Evolutionary conservation across 1,140 invertebrate genomes (phyloP).

Genomic region (Chrysomallon squamiferum): DNA sequence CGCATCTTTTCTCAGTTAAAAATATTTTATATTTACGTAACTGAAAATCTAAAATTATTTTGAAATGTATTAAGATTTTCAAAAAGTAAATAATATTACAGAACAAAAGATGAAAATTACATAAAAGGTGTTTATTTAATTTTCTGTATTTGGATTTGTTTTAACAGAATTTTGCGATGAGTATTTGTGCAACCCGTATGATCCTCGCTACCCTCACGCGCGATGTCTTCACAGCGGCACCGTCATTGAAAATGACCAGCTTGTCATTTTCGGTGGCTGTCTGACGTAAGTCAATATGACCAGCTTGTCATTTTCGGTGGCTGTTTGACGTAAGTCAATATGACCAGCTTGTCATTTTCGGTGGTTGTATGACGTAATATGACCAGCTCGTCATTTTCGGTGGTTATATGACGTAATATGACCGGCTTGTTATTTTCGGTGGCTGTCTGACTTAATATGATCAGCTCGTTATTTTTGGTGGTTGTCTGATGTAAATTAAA

Average conservation of each 20-base stretch:
- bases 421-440: constrained; percentile 37
- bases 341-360: constrained; percentile 35
- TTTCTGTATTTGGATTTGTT: background rate
- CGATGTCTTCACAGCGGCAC: constrained; percentile 29
- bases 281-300: constrained; percentile 25
- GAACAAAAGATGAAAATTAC: no score
- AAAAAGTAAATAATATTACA: no score
- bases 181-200: constrained; percentile 20
- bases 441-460: constrained; percentile 36
- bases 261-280: constrained; percentile 44
- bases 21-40: no score
- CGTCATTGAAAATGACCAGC: constrained; percentile 25
- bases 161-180: background rate
- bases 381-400: constrained; percentile 38
- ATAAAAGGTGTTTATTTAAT: no score
- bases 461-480: constrained; percentile 37
- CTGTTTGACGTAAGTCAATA: constrained; percentile 30
- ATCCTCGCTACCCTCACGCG: constrained; percentile 35
- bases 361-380: constrained; percentile 36
- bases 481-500: constrained; percentile 33
- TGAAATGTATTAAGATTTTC: no score
- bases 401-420: constrained; percentile 33
- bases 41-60: no score
- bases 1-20: no score
- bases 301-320: constrained; percentile 40